Conservation (phyloP, 2,888 invertebrate species). For the Archaeoteleia sp. region DNA sequence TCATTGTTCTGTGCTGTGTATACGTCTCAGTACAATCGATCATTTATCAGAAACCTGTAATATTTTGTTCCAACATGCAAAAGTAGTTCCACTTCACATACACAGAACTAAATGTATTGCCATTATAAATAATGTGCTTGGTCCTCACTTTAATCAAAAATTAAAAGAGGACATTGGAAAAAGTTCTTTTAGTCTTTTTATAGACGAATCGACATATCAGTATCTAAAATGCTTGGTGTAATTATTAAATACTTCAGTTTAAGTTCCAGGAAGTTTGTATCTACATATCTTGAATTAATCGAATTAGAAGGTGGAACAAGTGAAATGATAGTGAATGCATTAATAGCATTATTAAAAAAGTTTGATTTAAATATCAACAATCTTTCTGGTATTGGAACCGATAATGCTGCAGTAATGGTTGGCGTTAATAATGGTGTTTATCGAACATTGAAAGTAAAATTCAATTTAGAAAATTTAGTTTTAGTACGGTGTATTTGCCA, state of each 20-base stretch:
- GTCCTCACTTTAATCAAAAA: slow-evolving; percentile 41
- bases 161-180: slow-evolving; percentile 51
- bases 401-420: slow-evolving; percentile 66
- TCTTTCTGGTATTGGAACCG: slow-evolving; percentile 53
- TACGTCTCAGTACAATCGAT: too few species aligned
- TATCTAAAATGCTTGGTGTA: slow-evolving; percentile 50
- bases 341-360: slow-evolving; percentile 1
- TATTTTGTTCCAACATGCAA: too few species aligned
- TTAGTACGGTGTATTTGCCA: slow-evolving; percentile 47
- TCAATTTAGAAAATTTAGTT: slow-evolving; percentile 55
- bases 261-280: not conserved
- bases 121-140: slow-evolving; percentile 51
- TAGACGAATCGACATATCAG: slow-evolving; percentile 58
- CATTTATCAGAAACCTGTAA: too few species aligned
- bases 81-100: slow-evolving; percentile 6
- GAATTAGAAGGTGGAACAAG: slow-evolving; percentile 1
- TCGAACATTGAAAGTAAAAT: slow-evolving; percentile 54
- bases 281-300: not conserved
- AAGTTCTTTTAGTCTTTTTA: slow-evolving; percentile 51
- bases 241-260: slow-evolving; percentile 33
- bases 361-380: slow-evolving; percentile 6
- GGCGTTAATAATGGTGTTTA: slow-evolving; percentile 58
- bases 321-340: slow-evolving; percentile 15
- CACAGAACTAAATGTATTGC: slow-evolving; percentile 54
- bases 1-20: too few species aligned